Percentiles rank a stretch among this genome's conserved stretches.
Evolutionary conservation across 2,113 vertebrate genomes (phyloP).

Genomic region (Bufo bufo): DNA sequence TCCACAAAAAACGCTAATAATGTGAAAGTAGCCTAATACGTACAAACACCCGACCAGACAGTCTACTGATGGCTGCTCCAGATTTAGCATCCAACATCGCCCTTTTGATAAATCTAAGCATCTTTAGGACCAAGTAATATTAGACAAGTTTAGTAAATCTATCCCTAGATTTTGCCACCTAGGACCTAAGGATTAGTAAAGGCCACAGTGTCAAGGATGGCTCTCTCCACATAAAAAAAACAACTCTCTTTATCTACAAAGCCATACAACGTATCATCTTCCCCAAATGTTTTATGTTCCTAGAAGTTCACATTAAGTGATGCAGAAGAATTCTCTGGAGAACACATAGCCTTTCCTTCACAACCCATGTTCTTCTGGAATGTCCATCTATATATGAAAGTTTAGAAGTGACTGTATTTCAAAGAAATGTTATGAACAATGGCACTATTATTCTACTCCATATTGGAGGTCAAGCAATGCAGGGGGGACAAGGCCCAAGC

Average conservation of each 20-base stretch:
- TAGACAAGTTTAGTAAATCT: too few relatives aligned
- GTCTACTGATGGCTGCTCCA: too few relatives aligned
- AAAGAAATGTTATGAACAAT: slow-evolving; percentile 45
- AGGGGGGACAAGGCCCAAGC: slow-evolving; percentile 27
- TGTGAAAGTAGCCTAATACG: too few relatives aligned
- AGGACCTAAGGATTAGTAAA: too few relatives aligned
- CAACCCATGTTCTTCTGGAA: slow-evolving; percentile 25
- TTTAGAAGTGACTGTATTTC: slow-evolving; percentile 33
- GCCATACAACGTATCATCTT: not conserved
- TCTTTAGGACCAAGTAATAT: too few relatives aligned
- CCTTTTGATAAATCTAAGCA: too few relatives aligned
- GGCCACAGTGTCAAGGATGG: too few relatives aligned
- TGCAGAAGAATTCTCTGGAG: not conserved
- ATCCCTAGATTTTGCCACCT: too few relatives aligned
- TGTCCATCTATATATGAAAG: slow-evolving; percentile 37
- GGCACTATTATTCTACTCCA: slow-evolving; percentile 27
- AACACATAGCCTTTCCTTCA: not conserved
- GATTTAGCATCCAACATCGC: too few relatives aligned
- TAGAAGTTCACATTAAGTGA: not conserved
- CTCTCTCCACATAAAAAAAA: not conserved
- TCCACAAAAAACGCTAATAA: too few relatives aligned
- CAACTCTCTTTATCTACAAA: not conserved
- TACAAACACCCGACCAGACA: too few relatives aligned
- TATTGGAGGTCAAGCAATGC: slow-evolving; percentile 26
- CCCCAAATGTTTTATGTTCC: not conserved